phyloP scores from a whole-genome alignment of 2,113 vertebrate genomes.

The Spheniscus mendiculus region DNA sequence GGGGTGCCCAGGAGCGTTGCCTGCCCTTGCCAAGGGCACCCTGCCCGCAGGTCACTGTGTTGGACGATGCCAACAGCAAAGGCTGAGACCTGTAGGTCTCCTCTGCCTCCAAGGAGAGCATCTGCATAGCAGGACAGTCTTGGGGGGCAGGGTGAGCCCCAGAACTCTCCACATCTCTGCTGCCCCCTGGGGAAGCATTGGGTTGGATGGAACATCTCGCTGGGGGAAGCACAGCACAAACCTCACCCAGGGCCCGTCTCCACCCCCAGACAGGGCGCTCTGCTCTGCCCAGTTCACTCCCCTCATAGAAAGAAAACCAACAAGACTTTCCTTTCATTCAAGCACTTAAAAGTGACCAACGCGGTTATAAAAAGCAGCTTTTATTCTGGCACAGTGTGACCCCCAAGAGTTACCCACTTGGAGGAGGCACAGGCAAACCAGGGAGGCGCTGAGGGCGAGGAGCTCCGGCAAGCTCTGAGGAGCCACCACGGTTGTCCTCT shows the following conservation, averaged over 20 bases:
- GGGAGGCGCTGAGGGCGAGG: fast-evolving
- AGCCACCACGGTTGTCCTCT: neutral
- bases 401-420: fast-evolving
- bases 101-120: neutral
- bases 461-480: neutral
- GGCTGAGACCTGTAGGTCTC: neutral
- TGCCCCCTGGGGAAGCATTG: neutral
- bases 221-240: neutral
- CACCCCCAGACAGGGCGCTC: fast-evolving
- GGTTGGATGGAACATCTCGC: neutral
- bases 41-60: neutral
- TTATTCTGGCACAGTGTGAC: neutral
- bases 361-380: neutral
- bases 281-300: neutral
- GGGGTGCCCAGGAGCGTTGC: neutral
- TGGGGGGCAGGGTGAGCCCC: fast-evolving
- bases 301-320: neutral
- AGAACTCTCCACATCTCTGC: neutral
- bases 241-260: neutral
- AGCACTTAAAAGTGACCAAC: neutral
- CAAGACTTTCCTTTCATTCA: neutral
- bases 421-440: neutral
- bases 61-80: neutral
- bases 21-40: neutral
- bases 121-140: neutral